Evolutionary conservation across 2,113 vertebrate genomes (phyloP), one percentile per base, ranked within the genome.

Genomic region (Ciconia stormi): DNA sequence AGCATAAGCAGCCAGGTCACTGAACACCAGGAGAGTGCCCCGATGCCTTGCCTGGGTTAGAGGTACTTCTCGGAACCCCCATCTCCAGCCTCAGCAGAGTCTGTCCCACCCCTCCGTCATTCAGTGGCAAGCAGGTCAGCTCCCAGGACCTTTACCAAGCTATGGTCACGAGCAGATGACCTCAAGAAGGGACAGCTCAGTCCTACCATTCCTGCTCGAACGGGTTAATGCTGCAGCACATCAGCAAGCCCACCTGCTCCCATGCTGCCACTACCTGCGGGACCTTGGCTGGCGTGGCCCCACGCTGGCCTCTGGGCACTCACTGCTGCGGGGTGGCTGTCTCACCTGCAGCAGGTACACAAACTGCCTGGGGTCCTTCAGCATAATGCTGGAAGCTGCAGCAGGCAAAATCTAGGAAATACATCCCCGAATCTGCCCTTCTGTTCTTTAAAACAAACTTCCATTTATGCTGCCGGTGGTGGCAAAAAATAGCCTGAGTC

Each of bases 231-330:
- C 38, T 2, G 3, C 74, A 42, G 70, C 3, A 0, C 59, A 10
- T 7, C 23, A 11, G 7, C 0, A 34, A 93, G 63, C 32, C 38
- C 81, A n/a, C 10, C 25, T 3, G 0, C 30, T 71, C 46, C 49
- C 38, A 30, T 0, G 0, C 30, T 4, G 8, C 14, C 18, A 3
- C 5, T n/a, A 22, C 52, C 62, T 2, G 13, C 0, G 18, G 70
- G 52, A 21, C 44, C n/a, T 46, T 1, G 3, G 15, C 10, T 0
- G 5, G 20, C 47, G 59, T 52, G 44, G 30, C n/a, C 86, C 59
- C 5, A 1, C 1, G 2, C 8, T n/a, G 7, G 27, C 38, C 10
- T 3, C 63, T 8, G 56, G 62, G 50, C 61, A 21, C 14, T 32
- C 53, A 2, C 2, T 0, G 26, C 81, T 36, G 27, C 0, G 0